Evolutionary conservation across 2,113 vertebrate species (phyloP).

Genomic region (Chionodraco myersi): DNA sequence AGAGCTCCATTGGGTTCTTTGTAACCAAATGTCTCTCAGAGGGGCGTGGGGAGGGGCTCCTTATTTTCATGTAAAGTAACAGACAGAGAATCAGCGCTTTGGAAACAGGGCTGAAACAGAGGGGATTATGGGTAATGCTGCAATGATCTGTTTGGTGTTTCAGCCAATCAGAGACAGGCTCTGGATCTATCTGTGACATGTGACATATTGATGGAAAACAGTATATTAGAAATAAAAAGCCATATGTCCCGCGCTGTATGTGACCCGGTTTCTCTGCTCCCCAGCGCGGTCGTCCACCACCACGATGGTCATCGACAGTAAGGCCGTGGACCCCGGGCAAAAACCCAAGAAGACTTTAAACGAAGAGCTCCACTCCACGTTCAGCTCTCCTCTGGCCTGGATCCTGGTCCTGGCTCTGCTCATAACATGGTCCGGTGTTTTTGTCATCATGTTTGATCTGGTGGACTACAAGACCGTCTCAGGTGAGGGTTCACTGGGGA

Average conservation of each 20-base stretch:
- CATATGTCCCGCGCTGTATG: neutral
- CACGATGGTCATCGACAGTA: slow-evolving; percentile 90
- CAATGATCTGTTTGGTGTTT: no score
- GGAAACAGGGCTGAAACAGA: no score
- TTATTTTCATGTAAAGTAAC: no score
- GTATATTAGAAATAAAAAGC: neutral
- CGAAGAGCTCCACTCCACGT: slow-evolving; percentile 90
- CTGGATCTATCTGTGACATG: no score
- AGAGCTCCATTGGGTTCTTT: no score
- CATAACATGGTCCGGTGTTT: slow-evolving; percentile 96
- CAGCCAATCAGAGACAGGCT: no score
- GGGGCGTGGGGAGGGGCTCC: no score
- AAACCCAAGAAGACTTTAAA: slow-evolving; percentile 86
- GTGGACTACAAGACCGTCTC: slow-evolving; percentile 91
- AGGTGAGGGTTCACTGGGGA: slow-evolving; percentile 80
- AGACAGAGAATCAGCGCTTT: no score
- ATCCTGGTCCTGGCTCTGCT: slow-evolving; percentile 93
- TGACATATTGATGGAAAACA: no score
- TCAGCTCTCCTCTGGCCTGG: slow-evolving; percentile 97
- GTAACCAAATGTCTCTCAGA: no score
- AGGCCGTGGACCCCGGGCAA: slow-evolving; percentile 85
- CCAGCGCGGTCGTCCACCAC: slow-evolving; percentile 86
- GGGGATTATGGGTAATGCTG: no score
- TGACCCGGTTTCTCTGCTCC: slow-evolving; percentile 20
- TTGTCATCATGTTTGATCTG: slow-evolving; percentile 97